Evolutionary conservation across 1,140 invertebrate species (phyloP), one percentile per base, ranked within the genome.

Genomic region (Myzus persicae): DNA sequence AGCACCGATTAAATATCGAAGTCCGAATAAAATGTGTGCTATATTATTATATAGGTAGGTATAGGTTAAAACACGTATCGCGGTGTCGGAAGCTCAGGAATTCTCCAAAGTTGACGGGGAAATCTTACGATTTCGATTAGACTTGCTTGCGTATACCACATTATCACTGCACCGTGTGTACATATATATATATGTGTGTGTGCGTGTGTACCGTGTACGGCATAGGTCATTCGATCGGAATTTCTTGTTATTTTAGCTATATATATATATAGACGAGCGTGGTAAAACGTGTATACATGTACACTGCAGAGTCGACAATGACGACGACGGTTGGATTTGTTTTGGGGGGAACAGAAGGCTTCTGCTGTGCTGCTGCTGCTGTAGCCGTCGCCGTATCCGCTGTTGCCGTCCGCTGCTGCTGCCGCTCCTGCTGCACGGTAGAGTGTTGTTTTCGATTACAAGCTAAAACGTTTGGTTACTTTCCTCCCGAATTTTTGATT

Each of bases 111-210:
- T n/a, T 42, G 84, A 87, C 84, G 84, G 24, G 24, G 84, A 87
- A 87, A n/a, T n/a, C 84, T 87, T 44, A 87, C 24, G 84, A 87
- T 87, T 87, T 87, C 42, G 84, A 87, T 87, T 87, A 87, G 84
- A 87, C 42, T 44, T 31, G 40, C 82, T 76, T 76, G 48, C 46
- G 38, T 84, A 84, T 84, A 84, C 82, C 82, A 18, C 38, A 24
- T 26, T 84, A 42, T 26, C 8, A 24, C 22, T 26, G 38, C 38
- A 1, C 40, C 40, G 8, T 11, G 84, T 44, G 20, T 42, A 85
- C 11, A 44, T 14, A 44, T 14, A 31, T 42, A 44, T 26, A 18
- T 42, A n/a, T 44, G 14, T 40, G 4, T 42, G 36, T 26, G 5
- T 42, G 18, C 31, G 14, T 40, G 4, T 42, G 36, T 31, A 85